These are phyloP conservation scores for Phymastichus coffea DNA, from an alignment of 1,140 invertebrate genomes.

Conservation along the genomic window DNA sequence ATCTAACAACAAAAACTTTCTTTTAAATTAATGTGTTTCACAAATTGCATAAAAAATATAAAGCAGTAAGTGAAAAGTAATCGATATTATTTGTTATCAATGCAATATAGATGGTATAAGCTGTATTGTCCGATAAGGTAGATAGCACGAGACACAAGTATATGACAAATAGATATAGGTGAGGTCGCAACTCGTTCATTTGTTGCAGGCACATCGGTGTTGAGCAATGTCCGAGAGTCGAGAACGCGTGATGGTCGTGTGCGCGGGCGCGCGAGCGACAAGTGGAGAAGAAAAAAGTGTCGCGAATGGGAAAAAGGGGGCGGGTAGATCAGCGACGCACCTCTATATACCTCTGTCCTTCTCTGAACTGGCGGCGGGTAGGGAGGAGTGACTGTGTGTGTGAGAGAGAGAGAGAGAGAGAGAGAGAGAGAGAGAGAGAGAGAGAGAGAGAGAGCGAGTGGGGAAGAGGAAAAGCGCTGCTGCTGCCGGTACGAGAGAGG, in stretches of 20 bases:
- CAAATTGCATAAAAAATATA: too few species aligned
- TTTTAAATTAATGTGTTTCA: too few species aligned
- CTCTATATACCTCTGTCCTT: background rate
- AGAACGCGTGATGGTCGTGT: background rate
- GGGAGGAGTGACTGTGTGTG: slow-evolving; percentile 9
- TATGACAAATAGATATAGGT: too few species aligned
- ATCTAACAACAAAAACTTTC: too few species aligned
- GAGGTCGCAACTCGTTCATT: too few species aligned
- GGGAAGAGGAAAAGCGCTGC: background rate
- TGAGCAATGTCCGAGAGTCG: too few species aligned
- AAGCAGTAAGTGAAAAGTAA: too few species aligned
- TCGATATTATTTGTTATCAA: too few species aligned
- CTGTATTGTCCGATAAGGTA: too few species aligned
- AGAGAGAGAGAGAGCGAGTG: background rate
- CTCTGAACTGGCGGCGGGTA: background rate
- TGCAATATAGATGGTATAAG: too few species aligned
- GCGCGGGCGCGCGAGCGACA: slow-evolving; percentile 15
- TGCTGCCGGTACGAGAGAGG: background rate
- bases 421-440: background rate
- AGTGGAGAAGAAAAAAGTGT: slow-evolving; percentile 29
- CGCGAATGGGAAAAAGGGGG: slow-evolving; percentile 30
- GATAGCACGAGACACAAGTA: too few species aligned
- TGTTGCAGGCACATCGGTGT: too few species aligned
- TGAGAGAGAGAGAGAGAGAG: background rate
- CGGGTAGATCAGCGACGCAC: slow-evolving; percentile 25